These are phyloP conservation scores for Collichthys lucidus DNA, from an alignment of 2,113 vertebrate genomes.

Conservation along the genomic window DNA sequence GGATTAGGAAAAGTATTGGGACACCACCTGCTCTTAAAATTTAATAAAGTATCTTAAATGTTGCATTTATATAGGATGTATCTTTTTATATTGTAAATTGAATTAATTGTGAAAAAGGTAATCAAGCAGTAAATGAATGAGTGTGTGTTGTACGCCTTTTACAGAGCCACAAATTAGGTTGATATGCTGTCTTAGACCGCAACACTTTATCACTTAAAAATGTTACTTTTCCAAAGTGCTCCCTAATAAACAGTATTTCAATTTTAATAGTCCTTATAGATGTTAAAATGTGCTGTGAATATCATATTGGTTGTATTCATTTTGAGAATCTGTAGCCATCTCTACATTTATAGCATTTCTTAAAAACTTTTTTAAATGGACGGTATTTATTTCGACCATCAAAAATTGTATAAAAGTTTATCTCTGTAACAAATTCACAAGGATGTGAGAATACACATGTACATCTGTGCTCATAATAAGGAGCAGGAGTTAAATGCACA, in stretches of 20 bases:
- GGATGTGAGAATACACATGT: constrained; percentile 6
- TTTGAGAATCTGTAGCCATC: neutral
- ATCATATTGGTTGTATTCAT: constrained; percentile 10
- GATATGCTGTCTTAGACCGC: constrained; percentile 21
- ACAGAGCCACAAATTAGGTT: constrained; percentile 39
- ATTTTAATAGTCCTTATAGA: constrained; percentile 10
- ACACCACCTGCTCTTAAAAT: neutral
- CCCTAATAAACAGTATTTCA: constrained; percentile 11
- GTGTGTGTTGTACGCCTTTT: constrained; percentile 23
- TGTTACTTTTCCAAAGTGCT: constrained; percentile 7
- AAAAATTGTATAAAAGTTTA: constrained; percentile 1
- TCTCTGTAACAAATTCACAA: constrained; percentile 3
- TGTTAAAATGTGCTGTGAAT: constrained; percentile 23
- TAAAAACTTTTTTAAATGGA: neutral
- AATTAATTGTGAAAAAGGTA: constrained; percentile 37
- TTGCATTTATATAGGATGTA: neutral
- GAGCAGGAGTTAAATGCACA: constrained; percentile 31
- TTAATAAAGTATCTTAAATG: neutral
- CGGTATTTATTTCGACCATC: constrained; percentile 7
- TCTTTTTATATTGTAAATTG: constrained; percentile 10
- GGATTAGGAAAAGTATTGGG: constrained; percentile 7
- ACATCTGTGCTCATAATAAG: neutral
- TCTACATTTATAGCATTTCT: constrained; percentile 4
- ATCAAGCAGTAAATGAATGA: constrained; percentile 32
- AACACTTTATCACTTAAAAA: constrained; percentile 36